Percentiles rank a stretch among this genome's conserved stretches.
phyloP scores from a whole-genome alignment of 2,113 vertebrate species.

The Xiphorhynchus elegans region DNA sequence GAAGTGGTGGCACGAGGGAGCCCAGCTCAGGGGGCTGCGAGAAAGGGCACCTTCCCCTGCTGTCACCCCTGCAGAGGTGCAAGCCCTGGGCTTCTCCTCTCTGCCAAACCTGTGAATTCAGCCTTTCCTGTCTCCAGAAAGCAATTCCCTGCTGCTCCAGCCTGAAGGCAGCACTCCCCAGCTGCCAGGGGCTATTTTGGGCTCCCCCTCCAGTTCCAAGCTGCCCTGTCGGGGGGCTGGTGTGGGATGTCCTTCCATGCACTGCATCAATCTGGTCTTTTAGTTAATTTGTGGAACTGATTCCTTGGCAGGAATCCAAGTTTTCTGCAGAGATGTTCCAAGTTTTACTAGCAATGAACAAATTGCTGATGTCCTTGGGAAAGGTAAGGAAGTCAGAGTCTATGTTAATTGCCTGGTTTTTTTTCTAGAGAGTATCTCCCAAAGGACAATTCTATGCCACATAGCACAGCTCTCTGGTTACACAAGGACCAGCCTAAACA shows the following conservation, averaged over 20 bases:
- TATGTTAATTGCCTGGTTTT: neutral
- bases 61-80: neutral
- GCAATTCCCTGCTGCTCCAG: neutral
- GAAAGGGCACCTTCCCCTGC: accelerated
- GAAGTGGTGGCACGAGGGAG: neutral
- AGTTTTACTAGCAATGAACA: slow-evolving; percentile 1
- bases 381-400: neutral
- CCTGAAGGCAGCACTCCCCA: neutral
- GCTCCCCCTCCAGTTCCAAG: neutral
- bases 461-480: neutral
- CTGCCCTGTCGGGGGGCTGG: neutral
- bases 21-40: neutral
- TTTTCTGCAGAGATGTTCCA: neutral
- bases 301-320: neutral
- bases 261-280: neutral
- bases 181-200: slow-evolving; percentile 1
- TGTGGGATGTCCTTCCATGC: neutral
- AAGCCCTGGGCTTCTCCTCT: neutral
- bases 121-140: neutral
- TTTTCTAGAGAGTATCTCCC: neutral
- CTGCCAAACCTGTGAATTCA: neutral
- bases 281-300: neutral
- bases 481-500: neutral
- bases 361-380: slow-evolving; percentile 32
- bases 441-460: neutral